Conservation (phyloP, 2,113 vertebrate species). For the Antidorcas marsupialis region DNA sequence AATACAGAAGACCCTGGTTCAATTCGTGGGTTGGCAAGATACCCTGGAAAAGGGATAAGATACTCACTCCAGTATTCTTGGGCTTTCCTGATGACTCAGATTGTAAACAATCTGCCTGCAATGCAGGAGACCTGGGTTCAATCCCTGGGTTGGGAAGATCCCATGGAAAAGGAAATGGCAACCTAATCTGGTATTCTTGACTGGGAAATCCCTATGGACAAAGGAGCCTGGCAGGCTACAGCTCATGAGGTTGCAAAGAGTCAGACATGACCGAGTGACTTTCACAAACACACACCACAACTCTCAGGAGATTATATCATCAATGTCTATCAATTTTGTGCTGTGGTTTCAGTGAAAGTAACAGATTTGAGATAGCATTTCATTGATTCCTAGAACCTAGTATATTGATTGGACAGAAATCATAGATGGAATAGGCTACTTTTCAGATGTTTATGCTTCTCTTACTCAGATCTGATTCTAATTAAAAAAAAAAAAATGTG, state of each 20-base stretch:
- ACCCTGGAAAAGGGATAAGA: background rate
- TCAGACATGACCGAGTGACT: background rate
- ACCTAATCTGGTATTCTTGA: background rate
- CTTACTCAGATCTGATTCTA: background rate
- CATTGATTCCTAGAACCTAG: background rate
- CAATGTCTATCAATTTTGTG: background rate
- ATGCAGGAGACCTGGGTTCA: background rate
- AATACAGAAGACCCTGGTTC: background rate
- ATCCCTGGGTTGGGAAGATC: background rate
- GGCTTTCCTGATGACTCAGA: background rate
- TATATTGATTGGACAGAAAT: background rate
- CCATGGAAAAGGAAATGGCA: background rate
- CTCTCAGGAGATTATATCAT: background rate
- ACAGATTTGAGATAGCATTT: background rate
- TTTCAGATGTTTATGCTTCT: background rate
- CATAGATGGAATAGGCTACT: background rate
- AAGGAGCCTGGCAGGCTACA: background rate
- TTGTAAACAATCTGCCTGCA: background rate
- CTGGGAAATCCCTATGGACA: background rate
- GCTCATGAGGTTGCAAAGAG: background rate
- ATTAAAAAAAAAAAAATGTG: background rate
- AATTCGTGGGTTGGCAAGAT: background rate
- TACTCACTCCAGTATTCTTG: background rate
- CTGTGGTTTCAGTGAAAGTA: background rate
- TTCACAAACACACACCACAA: background rate